A percentile compares a stretch with the other conserved stretches of the same genome.
phyloP scores from a whole-genome alignment of 2,113 vertebrate species.

The Crotalus horridus region DNA sequence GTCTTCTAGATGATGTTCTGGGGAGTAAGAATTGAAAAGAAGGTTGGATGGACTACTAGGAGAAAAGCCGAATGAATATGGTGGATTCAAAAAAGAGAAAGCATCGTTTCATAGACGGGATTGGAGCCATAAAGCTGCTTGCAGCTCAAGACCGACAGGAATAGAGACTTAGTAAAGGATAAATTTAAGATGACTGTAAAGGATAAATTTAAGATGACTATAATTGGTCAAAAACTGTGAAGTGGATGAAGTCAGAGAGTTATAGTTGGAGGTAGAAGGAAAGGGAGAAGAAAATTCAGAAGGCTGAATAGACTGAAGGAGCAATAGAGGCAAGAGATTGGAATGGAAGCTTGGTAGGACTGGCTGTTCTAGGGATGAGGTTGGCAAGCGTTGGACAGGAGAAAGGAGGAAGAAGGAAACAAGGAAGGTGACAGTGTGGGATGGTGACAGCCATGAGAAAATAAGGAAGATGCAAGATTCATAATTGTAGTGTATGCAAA shows the following conservation, averaged over 20 bases:
- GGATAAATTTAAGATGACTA: background rate
- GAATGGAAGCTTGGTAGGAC: background rate
- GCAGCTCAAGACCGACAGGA: background rate
- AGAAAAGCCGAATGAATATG: background rate
- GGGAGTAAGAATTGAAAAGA: background rate
- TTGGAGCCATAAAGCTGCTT: background rate
- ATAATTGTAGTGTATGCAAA: background rate
- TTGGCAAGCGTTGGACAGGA: background rate
- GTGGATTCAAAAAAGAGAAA: background rate
- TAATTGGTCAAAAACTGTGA: background rate
- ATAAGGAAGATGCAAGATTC: background rate
- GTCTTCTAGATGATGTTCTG: background rate
- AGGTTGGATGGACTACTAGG: background rate
- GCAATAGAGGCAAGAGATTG: background rate
- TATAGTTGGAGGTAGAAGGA: background rate
- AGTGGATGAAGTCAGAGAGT: background rate
- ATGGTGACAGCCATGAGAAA: background rate
- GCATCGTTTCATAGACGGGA: background rate
- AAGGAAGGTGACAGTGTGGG: background rate
- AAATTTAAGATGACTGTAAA: background rate
- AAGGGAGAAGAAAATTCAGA: background rate
- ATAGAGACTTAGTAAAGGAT: background rate
- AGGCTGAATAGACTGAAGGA: background rate
- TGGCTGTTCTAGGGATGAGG: background rate
- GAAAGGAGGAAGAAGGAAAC: background rate